Evolutionary conservation across 2,113 vertebrate species (phyloP), one percentile per base, ranked within the genome.

Genomic region (Circaetus gallicus): DNA sequence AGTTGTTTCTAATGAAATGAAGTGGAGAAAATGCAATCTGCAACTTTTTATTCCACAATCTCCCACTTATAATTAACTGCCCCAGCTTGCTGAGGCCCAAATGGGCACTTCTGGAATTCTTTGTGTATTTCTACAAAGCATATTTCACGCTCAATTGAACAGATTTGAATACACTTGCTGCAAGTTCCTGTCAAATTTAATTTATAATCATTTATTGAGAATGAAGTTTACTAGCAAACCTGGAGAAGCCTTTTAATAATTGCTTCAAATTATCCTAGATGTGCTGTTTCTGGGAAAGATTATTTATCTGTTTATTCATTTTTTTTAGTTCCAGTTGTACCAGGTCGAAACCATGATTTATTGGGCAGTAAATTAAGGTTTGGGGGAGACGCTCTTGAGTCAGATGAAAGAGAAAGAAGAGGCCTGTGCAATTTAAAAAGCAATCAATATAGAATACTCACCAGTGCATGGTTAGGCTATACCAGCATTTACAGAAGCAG

Each of bases 121-220:
- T 85, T 95, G 82, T 95, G 71, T 76, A 93, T 90, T 95, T 70
- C 81, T 89, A 95, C 93, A 95, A 96, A 92, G 92, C 90, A 71
- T 89, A 89, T 97, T 95, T 97, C 83, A 90, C 16, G 88, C 95
- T 95, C 96, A 97, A 92, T 95, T 96, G 95, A 97, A 45, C 93
- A 96, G 72, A 97, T 97, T 95, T 95, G 95, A 97, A 97, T 94
- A 96, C 93, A 61, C 93, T 96, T 94, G 85, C 82, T 86, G 82
- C 83, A 96, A 97, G 82, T 86, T 84, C 74, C 80, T 94, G 95
- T 95, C 97, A 94, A 94, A 95, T 95, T 91, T 49, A 88, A 96
- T 97, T 95, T 90, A 74, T 10, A 77, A 76, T 13, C 36, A 47
- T 82, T 71, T 89, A 47, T 17, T 78, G 77, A 81, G 71, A 58